Conservation (phyloP, 2,113 vertebrate genomes). For the Microcebus lehilahytsara region DNA sequence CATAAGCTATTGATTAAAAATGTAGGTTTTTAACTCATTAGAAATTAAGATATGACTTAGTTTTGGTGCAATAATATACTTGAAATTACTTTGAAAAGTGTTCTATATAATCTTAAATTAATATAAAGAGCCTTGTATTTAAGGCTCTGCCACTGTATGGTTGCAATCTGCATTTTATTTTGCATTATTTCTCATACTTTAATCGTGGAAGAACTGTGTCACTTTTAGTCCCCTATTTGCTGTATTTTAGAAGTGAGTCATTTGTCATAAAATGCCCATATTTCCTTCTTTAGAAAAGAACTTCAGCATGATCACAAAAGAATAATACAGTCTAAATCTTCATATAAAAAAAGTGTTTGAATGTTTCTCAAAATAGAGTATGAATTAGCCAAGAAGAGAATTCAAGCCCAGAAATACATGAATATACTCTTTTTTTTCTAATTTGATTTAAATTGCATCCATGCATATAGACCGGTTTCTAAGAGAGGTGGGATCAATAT, state of each 20-base stretch:
- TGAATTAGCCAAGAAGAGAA: background rate
- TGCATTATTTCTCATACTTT: conserved; percentile 33
- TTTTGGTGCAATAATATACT: background rate
- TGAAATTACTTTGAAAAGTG: conserved; percentile 23
- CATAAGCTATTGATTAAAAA: background rate
- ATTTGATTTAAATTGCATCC: background rate
- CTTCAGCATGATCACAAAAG: background rate
- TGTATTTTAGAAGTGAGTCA: background rate
- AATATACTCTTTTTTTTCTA: background rate
- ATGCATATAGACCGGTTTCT: background rate
- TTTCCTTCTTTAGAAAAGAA: conserved; percentile 4
- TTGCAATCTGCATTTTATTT: background rate
- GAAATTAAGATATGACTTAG: conserved; percentile 15
- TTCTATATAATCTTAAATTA: background rate
- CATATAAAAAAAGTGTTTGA: background rate
- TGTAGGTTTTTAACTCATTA: background rate
- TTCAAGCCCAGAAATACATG: background rate
- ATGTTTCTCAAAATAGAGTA: background rate
- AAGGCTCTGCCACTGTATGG: background rate
- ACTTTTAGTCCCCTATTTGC: background rate
- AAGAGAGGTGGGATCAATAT: background rate
- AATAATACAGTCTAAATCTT: conserved; percentile 37
- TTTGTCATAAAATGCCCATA: background rate
- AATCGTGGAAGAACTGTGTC: background rate
- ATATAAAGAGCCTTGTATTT: background rate